Evolutionary conservation across 1,140 invertebrate species (phyloP), one percentile per base, ranked within the genome.

Genomic region (Anagrus nilaparvatae): DNA sequence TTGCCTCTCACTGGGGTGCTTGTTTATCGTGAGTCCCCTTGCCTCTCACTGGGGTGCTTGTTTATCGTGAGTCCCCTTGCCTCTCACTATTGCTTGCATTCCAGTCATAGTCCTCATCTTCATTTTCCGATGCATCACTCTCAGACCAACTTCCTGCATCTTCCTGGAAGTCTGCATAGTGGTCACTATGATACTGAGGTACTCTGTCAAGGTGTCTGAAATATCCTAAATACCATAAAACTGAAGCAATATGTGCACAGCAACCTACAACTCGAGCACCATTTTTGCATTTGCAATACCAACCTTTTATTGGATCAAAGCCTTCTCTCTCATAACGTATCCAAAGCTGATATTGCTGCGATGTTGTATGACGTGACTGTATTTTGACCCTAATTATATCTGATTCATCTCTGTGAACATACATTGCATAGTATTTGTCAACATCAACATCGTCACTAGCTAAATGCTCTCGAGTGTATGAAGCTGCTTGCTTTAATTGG

Each of bases 161-260:
- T n/a, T n/a, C n/a, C n/a, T n/a, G n/a, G n/a, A n/a, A n/a, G n/a
- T n/a, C n/a, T 9, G 33, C 3, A 35, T 35, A 35, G 33, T 21
- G 10, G 6, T 21, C 12, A 35, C 33, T 35, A 21, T 21, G 12
- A 20, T 35, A 4, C 13, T 35, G 33, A n/a, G n/a, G n/a, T n/a
- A n/a, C n/a, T n/a, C n/a, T n/a, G 9, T 31, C 29, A 16, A 3
- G 6, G n/a, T 31, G 29, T 31, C 31, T 6, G 8, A 6, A 33
- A 19, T 33, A 33, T 19, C 31, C 31, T 20, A 33, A 33, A 19
- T 33, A 33, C 18, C 5, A 20, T 6, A 33, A 19, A n/a, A 33
- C 31, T 19, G 31, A 19, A 19, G 31, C 31, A 14, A 33, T 33
- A 19, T 33, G 9, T 12, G 31, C 31, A 33, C 31, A 33, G 31